Evolutionary conservation across 2,888 invertebrate genomes (phyloP).

Genomic region (Temnothorax ravouxi): DNA sequence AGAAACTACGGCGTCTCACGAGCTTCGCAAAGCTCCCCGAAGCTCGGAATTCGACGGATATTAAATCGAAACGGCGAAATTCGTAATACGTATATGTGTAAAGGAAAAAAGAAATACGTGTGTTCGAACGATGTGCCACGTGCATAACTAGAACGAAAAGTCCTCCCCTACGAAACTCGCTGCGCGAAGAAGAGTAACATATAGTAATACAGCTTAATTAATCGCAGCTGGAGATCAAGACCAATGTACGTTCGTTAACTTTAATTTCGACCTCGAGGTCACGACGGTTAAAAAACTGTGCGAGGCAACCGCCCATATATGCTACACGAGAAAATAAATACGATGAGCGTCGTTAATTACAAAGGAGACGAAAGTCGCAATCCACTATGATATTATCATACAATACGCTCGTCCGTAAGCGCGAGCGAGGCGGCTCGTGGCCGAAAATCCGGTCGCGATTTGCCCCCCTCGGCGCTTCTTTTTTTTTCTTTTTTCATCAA

Average conservation of each 20-base stretch:
- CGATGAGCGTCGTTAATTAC: constrained; percentile 18
- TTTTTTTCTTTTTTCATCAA: not conserved
- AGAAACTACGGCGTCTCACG: constrained; percentile 54
- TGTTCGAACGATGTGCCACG: constrained; percentile 17
- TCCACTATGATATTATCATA: constrained; percentile 35
- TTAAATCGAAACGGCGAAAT: not conserved
- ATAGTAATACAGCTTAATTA: constrained; percentile 13
- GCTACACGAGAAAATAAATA: constrained; percentile 39
- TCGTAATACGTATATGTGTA: not conserved
- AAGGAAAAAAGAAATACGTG: not conserved
- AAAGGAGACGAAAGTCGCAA: constrained; percentile 17
- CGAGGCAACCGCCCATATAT: constrained; percentile 19
- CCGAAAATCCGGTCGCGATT: not conserved
- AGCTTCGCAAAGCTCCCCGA: not conserved
- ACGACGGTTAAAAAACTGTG: constrained; percentile 12
- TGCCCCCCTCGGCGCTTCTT: not conserved
- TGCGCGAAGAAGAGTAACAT: not conserved
- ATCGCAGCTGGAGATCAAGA: constrained; percentile 40
- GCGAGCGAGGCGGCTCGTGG: not conserved
- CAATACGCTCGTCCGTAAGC: not conserved
- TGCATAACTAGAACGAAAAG: constrained; percentile 25
- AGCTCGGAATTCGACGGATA: not conserved
- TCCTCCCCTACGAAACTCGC: not conserved
- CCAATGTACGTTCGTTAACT: constrained; percentile 36
- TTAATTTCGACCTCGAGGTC: constrained; percentile 15